Base-by-base conservation (phyloP, 2,113 vertebrate species). In the Neotragus moschatus region DNA sequence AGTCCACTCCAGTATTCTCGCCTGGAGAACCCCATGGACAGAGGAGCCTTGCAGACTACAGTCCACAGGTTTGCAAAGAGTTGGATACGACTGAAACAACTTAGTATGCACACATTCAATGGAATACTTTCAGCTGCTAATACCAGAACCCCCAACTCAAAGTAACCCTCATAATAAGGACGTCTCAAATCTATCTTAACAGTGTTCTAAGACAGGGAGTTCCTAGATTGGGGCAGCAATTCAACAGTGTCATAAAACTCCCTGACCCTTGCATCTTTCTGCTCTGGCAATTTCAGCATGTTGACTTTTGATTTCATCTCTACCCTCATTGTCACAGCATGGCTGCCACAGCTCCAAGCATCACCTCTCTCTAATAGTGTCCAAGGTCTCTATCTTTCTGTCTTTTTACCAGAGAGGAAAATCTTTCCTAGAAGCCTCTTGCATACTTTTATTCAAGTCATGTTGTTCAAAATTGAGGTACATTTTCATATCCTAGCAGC, bases 371-470 rank as follows among this genome's bases (percentile, higher is more conserved):
- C 23, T 73, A 28, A 60, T 77, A 84, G 5, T 33, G 30, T 88
- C 66, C 43, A 16, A 60, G 55, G 3, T 70, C 60, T 70, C 45
- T 51, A 13, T 30, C 53, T 66, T 6, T 70, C 87, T 81, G 28
- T 80, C 26, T 93, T 51, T 82, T 88, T 75, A 60, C 36, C 17
- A 91, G 47, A 70, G 43, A 92, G 70, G 10, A 82, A 75, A 70
- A 30, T 45, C 55, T 93, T 88, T 85, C 43, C 23, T 60, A 94
- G 53, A 91, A 84, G 39, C 23, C 30, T 43, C 61, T 23, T 19
- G 12, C 26, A 43, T 43, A 47, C n/a, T 66, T 85, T 23, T 39
- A 4, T 53, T 80, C 49, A 82, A 82, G 70, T 88, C n/a, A 36
- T 16, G 1, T 11, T 60, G 70, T 73, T 39, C 51, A 33, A 89